Base-by-base conservation (phyloP, 2,113 vertebrate species). In the Felis catus region DNA sequence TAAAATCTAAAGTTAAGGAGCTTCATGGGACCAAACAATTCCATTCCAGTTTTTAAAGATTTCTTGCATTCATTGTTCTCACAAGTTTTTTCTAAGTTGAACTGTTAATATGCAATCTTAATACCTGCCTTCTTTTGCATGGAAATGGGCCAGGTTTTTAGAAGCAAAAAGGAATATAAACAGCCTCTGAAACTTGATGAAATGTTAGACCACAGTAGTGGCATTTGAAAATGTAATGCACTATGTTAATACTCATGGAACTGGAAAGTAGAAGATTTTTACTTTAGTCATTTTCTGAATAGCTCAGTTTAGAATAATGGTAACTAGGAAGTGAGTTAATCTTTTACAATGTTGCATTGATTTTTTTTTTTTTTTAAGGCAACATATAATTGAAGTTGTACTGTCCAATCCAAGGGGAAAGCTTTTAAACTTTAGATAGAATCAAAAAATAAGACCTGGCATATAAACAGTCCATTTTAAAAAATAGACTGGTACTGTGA, bases 1-100 rank as follows among this genome's bases (percentile, higher is more conserved):
- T 93, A 71, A 33, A 95, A 94, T 98, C 82, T 97, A 97, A 98
- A 98, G 91, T 91, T 96, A 97, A 92, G 97, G 18, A 98, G 94
- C 10, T 94, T 97, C 76, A 81, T 95, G 97, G 99, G 99, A 99
- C 99, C 99, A 99, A 99, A 97, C 96, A 98, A 95, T 98, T 99
- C 98, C 98, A 97, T 98, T 99, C 97, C 97, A 98, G 94, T 97
- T 98, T 97, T 95, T 70, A 91, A 96, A 96, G 97, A 96, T 84
- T 87, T 97, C 81, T 92, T 92, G 23, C 68, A 85, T 97, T 97
- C 84, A 96, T 91, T 98, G 88, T 95, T 94, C n/a, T 39, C 0
- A 7, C n/a, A 84, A 92, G 15, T 80, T 97, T 94, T 95, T 89
- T 78, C 90, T 68, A 96, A 89, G 92, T 97, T 97, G 94, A 97